These are phyloP conservation scores for Caenorhabditis drosophilae DNA, from an alignment of 2,888 invertebrate species.

Conservation along the genomic window DNA sequence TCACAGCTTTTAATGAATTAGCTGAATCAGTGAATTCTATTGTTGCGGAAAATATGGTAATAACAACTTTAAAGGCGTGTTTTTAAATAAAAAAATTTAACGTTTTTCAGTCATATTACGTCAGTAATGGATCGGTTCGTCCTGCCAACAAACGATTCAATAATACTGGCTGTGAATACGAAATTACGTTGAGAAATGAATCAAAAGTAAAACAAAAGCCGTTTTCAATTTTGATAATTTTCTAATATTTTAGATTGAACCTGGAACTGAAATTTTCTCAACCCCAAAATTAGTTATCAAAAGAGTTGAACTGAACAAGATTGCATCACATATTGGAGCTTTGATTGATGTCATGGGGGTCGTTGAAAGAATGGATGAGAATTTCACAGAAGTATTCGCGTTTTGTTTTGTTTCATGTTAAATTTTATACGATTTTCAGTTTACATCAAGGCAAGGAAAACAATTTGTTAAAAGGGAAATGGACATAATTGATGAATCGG, in stretches of 20 bases:
- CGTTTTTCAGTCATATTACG: constrained; percentile 80
- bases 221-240: background rate
- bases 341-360: constrained; percentile 58
- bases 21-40: constrained; percentile 46
- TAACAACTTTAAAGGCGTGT: constrained; percentile 13
- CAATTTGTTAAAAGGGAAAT: constrained; percentile 84
- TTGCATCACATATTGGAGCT: constrained; percentile 14
- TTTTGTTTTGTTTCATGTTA: background rate
- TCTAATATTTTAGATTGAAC: constrained; percentile 14
- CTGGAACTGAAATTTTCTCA: constrained; percentile 16
- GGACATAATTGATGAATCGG: constrained; percentile 83
- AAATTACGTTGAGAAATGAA: constrained; percentile 85
- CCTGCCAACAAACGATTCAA: constrained; percentile 89
- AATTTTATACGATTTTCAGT: constrained; percentile 17
- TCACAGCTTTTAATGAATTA: constrained; percentile 55
- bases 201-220: constrained; percentile 72
- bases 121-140: constrained; percentile 85
- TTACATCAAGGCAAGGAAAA: constrained; percentile 48
- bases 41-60: constrained; percentile 48
- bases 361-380: constrained; percentile 53
- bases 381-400: constrained; percentile 24
- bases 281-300: constrained; percentile 21
- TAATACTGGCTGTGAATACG: constrained; percentile 88
- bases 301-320: constrained; percentile 8
- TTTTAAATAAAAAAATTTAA: background rate